phyloP scores from a whole-genome alignment of 2,113 vertebrate genomes.

The Daphoenositta chrysoptera region DNA sequence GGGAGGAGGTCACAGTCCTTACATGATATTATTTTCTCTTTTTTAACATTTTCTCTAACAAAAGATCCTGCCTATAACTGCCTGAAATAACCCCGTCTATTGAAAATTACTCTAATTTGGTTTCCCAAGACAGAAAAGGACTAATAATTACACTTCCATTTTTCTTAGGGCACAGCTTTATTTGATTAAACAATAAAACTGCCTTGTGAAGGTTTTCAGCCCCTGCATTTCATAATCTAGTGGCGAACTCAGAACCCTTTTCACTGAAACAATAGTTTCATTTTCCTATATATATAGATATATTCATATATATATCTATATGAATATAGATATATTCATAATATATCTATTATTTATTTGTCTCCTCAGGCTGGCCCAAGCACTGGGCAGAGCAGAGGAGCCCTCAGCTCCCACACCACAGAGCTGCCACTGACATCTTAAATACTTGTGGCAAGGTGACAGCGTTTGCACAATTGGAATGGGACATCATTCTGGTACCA shows the following conservation, averaged over 20 bases:
- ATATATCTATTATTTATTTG: rapidly evolving
- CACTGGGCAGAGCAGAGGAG: not conserved
- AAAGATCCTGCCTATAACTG: not conserved
- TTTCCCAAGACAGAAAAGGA: not conserved
- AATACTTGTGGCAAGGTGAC: not conserved
- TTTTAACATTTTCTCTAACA: not conserved
- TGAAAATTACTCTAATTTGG: not conserved
- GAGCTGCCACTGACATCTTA: too few species aligned
- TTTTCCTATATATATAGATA: too few species aligned
- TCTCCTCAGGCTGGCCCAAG: not conserved
- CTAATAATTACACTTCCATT: not conserved
- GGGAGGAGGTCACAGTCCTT: not conserved
- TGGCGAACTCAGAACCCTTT: not conserved
- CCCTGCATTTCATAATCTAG: not conserved
- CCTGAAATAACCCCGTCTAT: not conserved
- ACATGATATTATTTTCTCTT: not conserved
- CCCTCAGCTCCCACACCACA: too few species aligned
- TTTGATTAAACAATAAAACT: not conserved
- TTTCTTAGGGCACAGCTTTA: not conserved
- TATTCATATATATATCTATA: too few species aligned
- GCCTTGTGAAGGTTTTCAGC: not conserved
- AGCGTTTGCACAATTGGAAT: not conserved
- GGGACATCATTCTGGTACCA: not conserved
- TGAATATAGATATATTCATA: too few species aligned
- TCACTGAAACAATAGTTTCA: not conserved